These are phyloP conservation scores for Amaurobius ferox DNA, from an alignment of 2,888 invertebrate genomes.

Conservation along the genomic window DNA sequence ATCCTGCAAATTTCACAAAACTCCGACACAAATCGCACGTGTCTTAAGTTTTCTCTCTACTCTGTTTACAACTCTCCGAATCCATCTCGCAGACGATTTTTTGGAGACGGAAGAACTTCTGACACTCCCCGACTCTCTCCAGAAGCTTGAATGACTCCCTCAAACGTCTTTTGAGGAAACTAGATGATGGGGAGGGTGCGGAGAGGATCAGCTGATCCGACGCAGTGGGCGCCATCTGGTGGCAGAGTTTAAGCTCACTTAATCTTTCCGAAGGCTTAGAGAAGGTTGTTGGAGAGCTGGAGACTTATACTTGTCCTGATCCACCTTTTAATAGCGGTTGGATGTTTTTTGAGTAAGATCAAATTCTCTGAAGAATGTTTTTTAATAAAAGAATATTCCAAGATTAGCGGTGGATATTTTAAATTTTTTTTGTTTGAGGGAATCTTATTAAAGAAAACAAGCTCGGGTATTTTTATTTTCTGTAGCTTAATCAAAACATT, in stretches of 20 bases:
- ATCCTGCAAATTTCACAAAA: too few relatives aligned
- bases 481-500: too few relatives aligned
- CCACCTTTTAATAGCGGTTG: not conserved
- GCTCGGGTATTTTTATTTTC: too few relatives aligned
- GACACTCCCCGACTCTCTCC: slow-evolving; percentile 9
- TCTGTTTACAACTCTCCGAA: too few relatives aligned
- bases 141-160: slow-evolving; percentile 40
- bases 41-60: too few relatives aligned
- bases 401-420: too few relatives aligned
- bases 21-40: too few relatives aligned
- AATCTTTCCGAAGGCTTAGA: slow-evolving; percentile 61
- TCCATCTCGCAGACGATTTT: too few relatives aligned
- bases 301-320: not conserved
- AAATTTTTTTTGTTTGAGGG: too few relatives aligned
- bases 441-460: too few relatives aligned
- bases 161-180: slow-evolving; percentile 37
- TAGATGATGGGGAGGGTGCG: not conserved
- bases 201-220: slow-evolving; percentile 26
- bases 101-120: not conserved
- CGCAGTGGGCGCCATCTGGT: slow-evolving; percentile 47
- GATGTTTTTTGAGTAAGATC: not conserved
- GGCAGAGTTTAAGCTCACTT: slow-evolving; percentile 39
- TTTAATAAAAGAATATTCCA: too few relatives aligned
- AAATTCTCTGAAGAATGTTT: too few relatives aligned
- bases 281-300: not conserved